Conservation (phyloP, 2,797 vertebrate species). For the Eulemur coronatus region DNA sequence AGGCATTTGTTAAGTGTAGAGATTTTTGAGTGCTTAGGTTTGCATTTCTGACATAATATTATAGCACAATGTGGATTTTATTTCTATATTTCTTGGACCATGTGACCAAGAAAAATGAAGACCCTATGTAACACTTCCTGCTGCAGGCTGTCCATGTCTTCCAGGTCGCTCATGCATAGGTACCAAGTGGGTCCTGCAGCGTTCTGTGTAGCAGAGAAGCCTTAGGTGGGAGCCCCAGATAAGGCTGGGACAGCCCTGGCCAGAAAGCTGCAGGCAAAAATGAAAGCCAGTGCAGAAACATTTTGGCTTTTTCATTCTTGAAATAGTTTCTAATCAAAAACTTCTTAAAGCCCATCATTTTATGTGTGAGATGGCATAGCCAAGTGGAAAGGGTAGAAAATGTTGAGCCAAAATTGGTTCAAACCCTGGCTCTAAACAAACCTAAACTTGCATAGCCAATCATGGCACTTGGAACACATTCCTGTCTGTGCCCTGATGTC, state of each 20-base stretch:
- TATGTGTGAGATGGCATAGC: neutral
- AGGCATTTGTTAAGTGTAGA: neutral
- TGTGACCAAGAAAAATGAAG: neutral
- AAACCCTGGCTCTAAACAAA: neutral
- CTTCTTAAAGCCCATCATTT: neutral
- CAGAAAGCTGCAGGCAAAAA: neutral
- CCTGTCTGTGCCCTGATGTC: neutral
- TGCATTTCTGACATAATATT: neutral
- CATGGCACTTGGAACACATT: neutral
- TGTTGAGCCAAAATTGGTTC: neutral
- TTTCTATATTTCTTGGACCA: neutral
- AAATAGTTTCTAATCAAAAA: neutral
- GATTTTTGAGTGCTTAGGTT: neutral
- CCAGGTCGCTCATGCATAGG: neutral
- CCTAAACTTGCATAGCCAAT: neutral
- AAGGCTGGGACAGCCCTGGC: neutral
- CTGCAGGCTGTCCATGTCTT: accelerated
- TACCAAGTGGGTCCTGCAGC: accelerated
- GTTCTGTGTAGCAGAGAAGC: neutral
- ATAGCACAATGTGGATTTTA: neutral
- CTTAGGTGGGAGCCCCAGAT: neutral
- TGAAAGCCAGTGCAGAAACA: neutral
- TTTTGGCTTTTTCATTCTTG: neutral
- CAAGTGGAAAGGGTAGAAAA: neutral
- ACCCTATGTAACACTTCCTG: neutral